phyloP scores from a whole-genome alignment of 2,888 invertebrate genomes.

The Slavum lentiscoides region DNA sequence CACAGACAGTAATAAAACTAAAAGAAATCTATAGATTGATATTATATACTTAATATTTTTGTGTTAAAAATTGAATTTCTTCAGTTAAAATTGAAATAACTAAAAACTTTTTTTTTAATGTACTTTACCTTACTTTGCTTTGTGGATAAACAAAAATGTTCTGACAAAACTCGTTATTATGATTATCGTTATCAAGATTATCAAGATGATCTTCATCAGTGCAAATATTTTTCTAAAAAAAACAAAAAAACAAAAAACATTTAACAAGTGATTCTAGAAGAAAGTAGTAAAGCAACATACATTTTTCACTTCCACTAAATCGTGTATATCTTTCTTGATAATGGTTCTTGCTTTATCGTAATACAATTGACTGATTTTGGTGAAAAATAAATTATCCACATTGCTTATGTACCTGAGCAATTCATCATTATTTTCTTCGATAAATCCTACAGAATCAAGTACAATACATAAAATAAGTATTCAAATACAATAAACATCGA shows the following conservation, averaged over 20 bases:
- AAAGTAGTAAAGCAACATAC: conserved; percentile 1
- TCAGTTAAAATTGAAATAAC: background rate
- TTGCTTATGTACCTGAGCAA: conserved; percentile 50
- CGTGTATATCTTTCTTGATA: conserved; percentile 53
- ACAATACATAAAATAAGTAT: background rate
- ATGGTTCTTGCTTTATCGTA: conserved; percentile 51
- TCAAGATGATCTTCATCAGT: background rate
- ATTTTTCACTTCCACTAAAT: conserved; percentile 54
- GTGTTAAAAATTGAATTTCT: background rate
- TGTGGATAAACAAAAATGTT: conserved; percentile 43
- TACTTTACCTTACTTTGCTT: conserved; percentile 47
- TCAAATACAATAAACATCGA: background rate
- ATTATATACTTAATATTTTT: too few relatives aligned
- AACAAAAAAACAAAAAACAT: background rate
- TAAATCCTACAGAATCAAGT: conserved; percentile 43
- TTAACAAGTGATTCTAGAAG: background rate
- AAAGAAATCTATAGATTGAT: too few relatives aligned
- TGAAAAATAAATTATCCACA: conserved; percentile 53
- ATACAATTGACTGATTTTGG: conserved; percentile 54
- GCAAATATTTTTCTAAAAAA: conserved; percentile 22
- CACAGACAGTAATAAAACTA: too few relatives aligned
- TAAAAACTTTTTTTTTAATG: too few relatives aligned
- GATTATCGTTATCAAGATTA: background rate
- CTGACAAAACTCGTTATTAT: conserved; percentile 44
- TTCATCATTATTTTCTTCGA: conserved; percentile 39